A percentile compares a stretch with the other conserved stretches of the same genome.
These are phyloP conservation scores for Acanthosepion esculentum DNA, from an alignment of 2,888 invertebrate species.

Conservation along the genomic window DNA sequence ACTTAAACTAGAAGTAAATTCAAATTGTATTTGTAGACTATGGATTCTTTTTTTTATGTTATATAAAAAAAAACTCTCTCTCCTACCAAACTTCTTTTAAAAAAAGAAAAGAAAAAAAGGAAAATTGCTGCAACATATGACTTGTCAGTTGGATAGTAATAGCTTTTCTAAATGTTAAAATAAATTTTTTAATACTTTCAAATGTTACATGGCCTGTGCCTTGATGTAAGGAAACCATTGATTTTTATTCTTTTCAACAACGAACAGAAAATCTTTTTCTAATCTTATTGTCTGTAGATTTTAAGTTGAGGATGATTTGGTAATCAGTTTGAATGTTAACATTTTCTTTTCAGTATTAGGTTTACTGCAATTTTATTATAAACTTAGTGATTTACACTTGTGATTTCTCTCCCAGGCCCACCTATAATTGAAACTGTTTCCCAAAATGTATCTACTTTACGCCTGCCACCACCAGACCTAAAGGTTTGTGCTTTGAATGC, in stretches of 20 bases:
- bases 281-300: not conserved
- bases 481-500: slow-evolving; percentile 57
- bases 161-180: not conserved
- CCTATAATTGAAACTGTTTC: slow-evolving; percentile 85
- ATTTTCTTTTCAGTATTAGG: not conserved
- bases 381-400: not conserved
- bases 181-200: not conserved
- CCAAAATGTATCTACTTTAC: slow-evolving; percentile 76
- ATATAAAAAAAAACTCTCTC: no score
- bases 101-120: no score
- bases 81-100: no score
- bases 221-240: no score
- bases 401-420: slow-evolving; percentile 79
- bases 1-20: no score
- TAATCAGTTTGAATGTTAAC: not conserved
- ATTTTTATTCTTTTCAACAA: no score
- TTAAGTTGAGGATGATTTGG: not conserved
- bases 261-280: not conserved
- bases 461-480: slow-evolving; percentile 60
- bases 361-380: not conserved
- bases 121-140: not conserved
- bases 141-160: not conserved
- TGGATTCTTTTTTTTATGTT: no score
- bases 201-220: not conserved
- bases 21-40: no score